These are phyloP conservation scores for Heloderma charlesbogerti DNA, from an alignment of 2,113 vertebrate genomes.

Conservation along the genomic window DNA sequence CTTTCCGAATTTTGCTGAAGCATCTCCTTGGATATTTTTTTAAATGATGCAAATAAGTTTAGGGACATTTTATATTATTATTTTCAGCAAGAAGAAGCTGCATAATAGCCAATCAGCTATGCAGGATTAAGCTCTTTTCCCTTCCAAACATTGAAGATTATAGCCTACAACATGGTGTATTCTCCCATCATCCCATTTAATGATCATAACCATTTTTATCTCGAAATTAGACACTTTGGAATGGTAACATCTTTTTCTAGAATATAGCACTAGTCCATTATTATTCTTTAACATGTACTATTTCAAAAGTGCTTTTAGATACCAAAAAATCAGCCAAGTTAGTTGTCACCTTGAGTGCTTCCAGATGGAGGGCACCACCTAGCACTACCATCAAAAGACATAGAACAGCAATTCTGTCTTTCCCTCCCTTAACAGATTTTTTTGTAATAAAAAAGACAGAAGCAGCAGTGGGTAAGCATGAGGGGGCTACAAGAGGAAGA, in stretches of 20 bases:
- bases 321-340: background rate
- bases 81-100: background rate
- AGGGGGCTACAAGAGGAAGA: no score
- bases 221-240: background rate
- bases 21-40: no score
- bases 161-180: background rate
- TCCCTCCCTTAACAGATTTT: no score
- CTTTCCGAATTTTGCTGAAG: background rate
- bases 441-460: no score
- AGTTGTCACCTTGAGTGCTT: background rate
- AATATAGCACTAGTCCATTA: background rate
- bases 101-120: slow-evolving; percentile 27
- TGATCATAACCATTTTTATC: background rate
- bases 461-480: no score
- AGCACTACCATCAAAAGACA: no score
- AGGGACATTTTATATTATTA: background rate
- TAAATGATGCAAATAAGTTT: background rate
- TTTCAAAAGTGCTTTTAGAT: background rate
- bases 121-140: background rate
- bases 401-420: no score
- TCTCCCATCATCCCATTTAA: slow-evolving; percentile 14
- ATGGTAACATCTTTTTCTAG: background rate
- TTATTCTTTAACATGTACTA: background rate
- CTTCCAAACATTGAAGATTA: background rate
- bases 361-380: background rate